Evolutionary conservation across 1,140 invertebrate genomes (phyloP), one percentile per base, ranked within the genome.

Genomic region (Phthorimaea operculella): DNA sequence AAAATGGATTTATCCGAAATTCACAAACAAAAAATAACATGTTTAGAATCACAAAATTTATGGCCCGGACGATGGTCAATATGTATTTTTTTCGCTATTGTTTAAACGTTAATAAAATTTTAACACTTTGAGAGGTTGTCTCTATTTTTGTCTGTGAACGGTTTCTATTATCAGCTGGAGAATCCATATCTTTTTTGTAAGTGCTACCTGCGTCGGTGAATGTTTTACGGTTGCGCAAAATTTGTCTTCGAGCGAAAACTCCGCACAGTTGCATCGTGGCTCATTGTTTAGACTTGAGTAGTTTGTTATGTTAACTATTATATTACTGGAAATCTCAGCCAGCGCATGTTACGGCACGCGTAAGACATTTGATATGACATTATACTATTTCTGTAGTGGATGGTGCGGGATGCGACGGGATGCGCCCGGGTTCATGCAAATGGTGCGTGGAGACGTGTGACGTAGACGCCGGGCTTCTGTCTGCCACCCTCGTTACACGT

Each of bases 361-460:
- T 72, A 55, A 67, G 79, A 74, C 64, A 82, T 79, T 70, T 71
- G 75, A 83, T 83, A 84, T 84, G 78, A 80, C 74, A 76, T 79
- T 76, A 79, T 76, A 81, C 75, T 84, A 81, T 81, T 83, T 79
- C 67, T 79, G 77, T 80, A 67, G 64, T 57, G 55, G 58, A 59
- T 60, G 64, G 60, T 56, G 54, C 57, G 73, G 63, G 71, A 69
- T 68, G 71, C 71, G 64, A 55, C 64, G 75, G 58, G 78, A 71
- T 79, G 75, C 74, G 79, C 72, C 60, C 71, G 76, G 70, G 68
- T 80, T 75, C 76, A 74, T 76, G 66, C 73, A 81, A 84, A 84
- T 82, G 78, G 78, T 81, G 81, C 81, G 76, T 83, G 70, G 72
- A 84, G 71, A 76, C 72, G 74, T 79, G 79, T 79, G 69, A 79